Percentiles rank a stretch among this genome's conserved stretches.
phyloP scores from a whole-genome alignment of 2,113 vertebrate genomes.

The Leucoraja erinaceus region DNA sequence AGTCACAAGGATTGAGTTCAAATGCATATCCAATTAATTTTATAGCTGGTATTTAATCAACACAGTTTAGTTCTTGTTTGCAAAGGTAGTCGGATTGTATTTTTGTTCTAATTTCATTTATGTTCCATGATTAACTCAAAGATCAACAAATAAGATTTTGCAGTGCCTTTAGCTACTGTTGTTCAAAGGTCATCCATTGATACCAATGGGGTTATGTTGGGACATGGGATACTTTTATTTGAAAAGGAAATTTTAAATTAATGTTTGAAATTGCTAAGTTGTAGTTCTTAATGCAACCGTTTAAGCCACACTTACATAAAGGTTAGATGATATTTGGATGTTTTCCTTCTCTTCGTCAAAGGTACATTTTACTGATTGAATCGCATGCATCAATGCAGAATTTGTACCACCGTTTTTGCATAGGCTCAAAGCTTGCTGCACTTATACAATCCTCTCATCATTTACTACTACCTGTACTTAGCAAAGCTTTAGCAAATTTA shows the following conservation, averaged over 20 bases:
- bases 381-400: background rate
- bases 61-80: background rate
- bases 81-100: background rate
- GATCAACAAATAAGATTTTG: background rate
- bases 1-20: background rate
- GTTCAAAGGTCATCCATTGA: background rate
- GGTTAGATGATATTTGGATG: background rate
- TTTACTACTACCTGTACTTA: background rate
- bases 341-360: background rate
- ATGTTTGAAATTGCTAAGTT: constrained; percentile 2
- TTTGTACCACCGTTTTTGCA: background rate
- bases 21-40: background rate
- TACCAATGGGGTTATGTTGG: background rate
- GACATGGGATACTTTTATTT: background rate
- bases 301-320: background rate
- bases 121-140: background rate
- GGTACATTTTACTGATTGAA: background rate
- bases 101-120: constrained; percentile 10
- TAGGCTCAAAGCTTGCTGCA: background rate
- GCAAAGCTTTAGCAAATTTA: background rate
- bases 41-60: background rate
- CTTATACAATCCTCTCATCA: background rate
- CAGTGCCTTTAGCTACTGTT: background rate
- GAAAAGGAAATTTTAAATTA: background rate
- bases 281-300: background rate